Evolutionary conservation across 35 echinoderm and acorn worm species (phyloP).

Genomic region (Patiria miniata): DNA sequence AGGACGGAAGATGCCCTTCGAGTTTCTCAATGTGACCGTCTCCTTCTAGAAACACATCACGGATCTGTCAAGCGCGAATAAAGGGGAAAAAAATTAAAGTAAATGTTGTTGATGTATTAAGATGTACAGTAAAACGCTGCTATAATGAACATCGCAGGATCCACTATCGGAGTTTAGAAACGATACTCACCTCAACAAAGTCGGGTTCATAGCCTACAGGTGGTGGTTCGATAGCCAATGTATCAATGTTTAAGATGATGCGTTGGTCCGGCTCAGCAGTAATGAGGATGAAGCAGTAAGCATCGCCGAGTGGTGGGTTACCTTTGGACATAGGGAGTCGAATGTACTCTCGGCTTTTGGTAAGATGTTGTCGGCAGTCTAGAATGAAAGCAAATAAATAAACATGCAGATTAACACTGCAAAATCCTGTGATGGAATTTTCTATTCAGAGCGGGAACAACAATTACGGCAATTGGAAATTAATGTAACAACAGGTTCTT

Average conservation of each 20-base stretch:
- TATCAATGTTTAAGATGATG: background rate
- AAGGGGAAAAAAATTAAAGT: no score
- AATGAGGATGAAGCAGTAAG: background rate
- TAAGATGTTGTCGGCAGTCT: conserved; percentile 14
- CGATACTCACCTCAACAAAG: background rate
- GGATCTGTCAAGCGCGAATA: no score
- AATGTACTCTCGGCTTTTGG: background rate
- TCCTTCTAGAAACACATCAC: no score
- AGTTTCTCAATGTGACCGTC: background rate
- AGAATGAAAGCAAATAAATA: background rate
- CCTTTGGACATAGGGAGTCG: background rate
- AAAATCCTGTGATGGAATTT: no score
- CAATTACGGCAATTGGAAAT: no score
- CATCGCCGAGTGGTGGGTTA: background rate
- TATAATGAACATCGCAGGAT: no score
- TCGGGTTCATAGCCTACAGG: background rate
- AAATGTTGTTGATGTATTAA: no score
- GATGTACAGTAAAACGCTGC: no score
- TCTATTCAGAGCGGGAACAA: no score
- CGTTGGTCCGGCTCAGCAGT: background rate
- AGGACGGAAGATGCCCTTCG: background rate
- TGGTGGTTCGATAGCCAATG: background rate
- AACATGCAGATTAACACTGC: background rate
- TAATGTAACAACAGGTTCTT: no score
- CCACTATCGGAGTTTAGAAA: no score